Percentiles rank a stretch among this genome's conserved stretches.
Evolutionary conservation across 2,113 vertebrate genomes (phyloP).

Genomic region (Aplodontia rufa): DNA sequence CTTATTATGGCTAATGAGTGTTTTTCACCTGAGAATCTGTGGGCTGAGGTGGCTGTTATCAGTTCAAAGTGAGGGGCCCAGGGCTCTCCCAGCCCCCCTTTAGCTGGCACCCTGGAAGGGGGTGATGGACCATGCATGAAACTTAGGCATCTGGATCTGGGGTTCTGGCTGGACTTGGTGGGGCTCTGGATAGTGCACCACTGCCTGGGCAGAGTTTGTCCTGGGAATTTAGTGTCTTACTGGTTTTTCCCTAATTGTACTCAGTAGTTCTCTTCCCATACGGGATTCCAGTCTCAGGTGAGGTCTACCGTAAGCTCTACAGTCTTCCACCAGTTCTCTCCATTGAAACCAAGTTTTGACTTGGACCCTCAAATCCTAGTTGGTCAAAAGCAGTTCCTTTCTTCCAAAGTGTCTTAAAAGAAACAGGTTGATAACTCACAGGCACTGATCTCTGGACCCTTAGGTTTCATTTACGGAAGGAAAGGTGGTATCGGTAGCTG

Average conservation of each 20-base stretch:
- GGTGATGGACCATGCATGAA: background rate
- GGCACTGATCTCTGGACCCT: constrained; percentile 78
- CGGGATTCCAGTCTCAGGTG: background rate
- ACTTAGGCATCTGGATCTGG: background rate
- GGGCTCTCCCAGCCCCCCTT: constrained; percentile 57
- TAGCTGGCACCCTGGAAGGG: background rate
- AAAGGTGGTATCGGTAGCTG: constrained; percentile 21
- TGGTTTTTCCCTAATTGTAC: constrained; percentile 5
- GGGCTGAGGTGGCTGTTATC: constrained; percentile 86
- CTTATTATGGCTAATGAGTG: constrained; percentile 89
- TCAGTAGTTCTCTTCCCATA: background rate
- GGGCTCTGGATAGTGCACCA: background rate
- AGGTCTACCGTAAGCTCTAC: background rate
- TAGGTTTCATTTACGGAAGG: constrained; percentile 66
- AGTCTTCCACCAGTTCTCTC: no score
- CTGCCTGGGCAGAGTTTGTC: background rate
- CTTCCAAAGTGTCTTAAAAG: background rate
- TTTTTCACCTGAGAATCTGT: constrained; percentile 83
- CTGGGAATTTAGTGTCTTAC: background rate
- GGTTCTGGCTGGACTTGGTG: fast-evolving
- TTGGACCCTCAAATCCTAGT: fast-evolving
- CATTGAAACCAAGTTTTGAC: background rate
- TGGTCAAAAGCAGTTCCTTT: fast-evolving
- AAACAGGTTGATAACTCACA: constrained; percentile 75
- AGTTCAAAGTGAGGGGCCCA: constrained; percentile 76